These are phyloP conservation scores for Caenorhabditis zanzibari DNA, from an alignment of 2,888 invertebrate genomes.

Conservation along the genomic window DNA sequence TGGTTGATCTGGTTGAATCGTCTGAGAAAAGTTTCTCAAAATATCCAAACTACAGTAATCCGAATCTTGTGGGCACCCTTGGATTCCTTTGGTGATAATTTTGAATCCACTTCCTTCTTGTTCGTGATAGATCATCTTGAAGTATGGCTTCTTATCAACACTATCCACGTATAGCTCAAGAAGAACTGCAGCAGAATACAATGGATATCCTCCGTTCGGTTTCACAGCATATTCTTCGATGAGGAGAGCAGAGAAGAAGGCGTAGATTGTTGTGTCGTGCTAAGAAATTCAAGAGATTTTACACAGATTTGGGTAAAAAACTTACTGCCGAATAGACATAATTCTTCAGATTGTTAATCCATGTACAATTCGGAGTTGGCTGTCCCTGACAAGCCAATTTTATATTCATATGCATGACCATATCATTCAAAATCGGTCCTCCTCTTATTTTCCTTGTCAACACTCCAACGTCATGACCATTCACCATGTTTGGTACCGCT, in stretches of 20 bases:
- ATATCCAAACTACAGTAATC: slow-evolving; percentile 63
- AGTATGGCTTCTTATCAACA: slow-evolving; percentile 55
- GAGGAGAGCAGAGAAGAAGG: slow-evolving; percentile 72
- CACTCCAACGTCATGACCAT: slow-evolving; percentile 57
- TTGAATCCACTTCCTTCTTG: slow-evolving; percentile 54
- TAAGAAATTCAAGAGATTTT: slow-evolving; percentile 23
- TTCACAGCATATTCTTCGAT: slow-evolving; percentile 62
- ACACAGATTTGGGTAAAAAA: neutral
- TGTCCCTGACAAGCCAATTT: slow-evolving; percentile 60
- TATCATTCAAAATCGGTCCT: slow-evolving; percentile 71
- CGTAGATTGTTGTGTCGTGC: slow-evolving; percentile 76
- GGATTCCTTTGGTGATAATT: slow-evolving; percentile 57
- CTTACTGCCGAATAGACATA: slow-evolving; percentile 75
- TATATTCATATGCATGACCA: slow-evolving; percentile 71
- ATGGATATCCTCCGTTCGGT: slow-evolving; percentile 72
- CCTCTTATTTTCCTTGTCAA: slow-evolving; percentile 43
- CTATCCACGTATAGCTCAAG: slow-evolving; percentile 70
- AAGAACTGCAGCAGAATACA: slow-evolving; percentile 71
- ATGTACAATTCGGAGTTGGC: slow-evolving; percentile 61
- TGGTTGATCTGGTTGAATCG: slow-evolving; percentile 54
- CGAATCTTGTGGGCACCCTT: slow-evolving; percentile 52
- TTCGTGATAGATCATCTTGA: slow-evolving; percentile 72
- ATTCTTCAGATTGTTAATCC: slow-evolving; percentile 71
- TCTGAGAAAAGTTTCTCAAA: slow-evolving; percentile 36
- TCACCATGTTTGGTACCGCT: slow-evolving; percentile 61